phyloP scores from a whole-genome alignment of 2,113 vertebrate species.

The Nibea coibor region DNA sequence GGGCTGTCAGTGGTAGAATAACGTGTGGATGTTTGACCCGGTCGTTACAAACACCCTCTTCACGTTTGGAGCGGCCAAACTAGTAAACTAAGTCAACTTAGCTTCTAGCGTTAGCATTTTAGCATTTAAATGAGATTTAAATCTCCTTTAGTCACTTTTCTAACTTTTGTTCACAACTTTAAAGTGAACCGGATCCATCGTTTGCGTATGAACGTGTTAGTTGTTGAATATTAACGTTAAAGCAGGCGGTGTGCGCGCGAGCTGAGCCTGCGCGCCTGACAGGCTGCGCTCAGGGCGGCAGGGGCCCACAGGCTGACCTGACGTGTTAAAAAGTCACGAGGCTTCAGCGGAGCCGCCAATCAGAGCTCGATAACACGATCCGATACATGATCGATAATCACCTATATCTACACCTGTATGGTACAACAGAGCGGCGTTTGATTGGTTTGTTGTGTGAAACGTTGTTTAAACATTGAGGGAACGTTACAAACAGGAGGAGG shows the following conservation, averaged over 20 bases:
- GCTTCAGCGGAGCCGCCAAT: not conserved
- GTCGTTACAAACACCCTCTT: not conserved
- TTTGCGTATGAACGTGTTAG: too few relatives aligned
- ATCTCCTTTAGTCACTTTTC: not conserved
- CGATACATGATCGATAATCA: too few relatives aligned
- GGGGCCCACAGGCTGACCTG: accelerated
- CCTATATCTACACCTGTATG: too few relatives aligned
- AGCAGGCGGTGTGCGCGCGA: not conserved
- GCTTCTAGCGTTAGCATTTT: too few relatives aligned
- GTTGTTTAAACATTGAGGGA: not conserved
- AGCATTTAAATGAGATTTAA: too few relatives aligned
- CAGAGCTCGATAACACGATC: too few relatives aligned
- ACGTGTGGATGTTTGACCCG: not conserved
- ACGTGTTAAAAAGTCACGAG: constrained; percentile 9
- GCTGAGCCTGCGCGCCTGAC: not conserved
- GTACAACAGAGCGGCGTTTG: not conserved
- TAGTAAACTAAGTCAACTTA: too few relatives aligned
- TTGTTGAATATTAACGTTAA: too few relatives aligned
- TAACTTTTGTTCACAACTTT: not conserved
- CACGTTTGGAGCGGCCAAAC: not conserved
- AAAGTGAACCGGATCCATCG: too few relatives aligned
- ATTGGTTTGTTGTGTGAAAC: not conserved
- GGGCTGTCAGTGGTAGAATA: too few relatives aligned
- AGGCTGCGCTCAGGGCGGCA: not conserved
- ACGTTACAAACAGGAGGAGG: not conserved